phyloP scores from a whole-genome alignment of 2,113 vertebrate species.

The Neodontobutis hainanensis region DNA sequence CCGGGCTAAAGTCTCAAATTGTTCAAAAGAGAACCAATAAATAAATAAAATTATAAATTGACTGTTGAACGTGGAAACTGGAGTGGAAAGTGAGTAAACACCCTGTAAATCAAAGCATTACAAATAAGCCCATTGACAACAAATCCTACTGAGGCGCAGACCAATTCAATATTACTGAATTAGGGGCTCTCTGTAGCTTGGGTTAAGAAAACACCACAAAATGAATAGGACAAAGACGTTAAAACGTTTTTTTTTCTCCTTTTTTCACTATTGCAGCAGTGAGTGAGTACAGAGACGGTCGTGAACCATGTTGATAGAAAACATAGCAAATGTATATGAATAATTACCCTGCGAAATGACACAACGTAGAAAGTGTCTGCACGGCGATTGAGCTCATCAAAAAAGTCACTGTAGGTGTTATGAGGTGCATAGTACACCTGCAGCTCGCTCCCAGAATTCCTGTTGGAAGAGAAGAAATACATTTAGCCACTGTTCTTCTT shows the following conservation, averaged over 20 bases:
- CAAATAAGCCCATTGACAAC: no score
- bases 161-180: no score
- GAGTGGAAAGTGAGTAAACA: slow-evolving; percentile 19
- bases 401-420: slow-evolving; percentile 88
- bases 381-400: slow-evolving; percentile 88
- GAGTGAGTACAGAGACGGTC: background rate
- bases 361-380: slow-evolving; percentile 95
- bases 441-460: slow-evolving; percentile 86
- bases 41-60: slow-evolving; percentile 41
- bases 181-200: no score
- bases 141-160: no score
- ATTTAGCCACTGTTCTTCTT: background rate
- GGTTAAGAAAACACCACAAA: no score
- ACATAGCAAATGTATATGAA: background rate
- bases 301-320: background rate
- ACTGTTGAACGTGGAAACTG: slow-evolving; percentile 22
- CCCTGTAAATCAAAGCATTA: slow-evolving; percentile 18
- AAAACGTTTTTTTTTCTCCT: background rate
- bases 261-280: background rate
- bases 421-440: slow-evolving; percentile 92
- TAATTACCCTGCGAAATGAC: slow-evolving; percentile 93
- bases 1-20: slow-evolving; percentile 19
- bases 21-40: no score
- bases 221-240: background rate
- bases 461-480: slow-evolving; percentile 45